phyloP scores from a whole-genome alignment of 2,888 invertebrate genomes.

The Lithophane ornitopus region DNA sequence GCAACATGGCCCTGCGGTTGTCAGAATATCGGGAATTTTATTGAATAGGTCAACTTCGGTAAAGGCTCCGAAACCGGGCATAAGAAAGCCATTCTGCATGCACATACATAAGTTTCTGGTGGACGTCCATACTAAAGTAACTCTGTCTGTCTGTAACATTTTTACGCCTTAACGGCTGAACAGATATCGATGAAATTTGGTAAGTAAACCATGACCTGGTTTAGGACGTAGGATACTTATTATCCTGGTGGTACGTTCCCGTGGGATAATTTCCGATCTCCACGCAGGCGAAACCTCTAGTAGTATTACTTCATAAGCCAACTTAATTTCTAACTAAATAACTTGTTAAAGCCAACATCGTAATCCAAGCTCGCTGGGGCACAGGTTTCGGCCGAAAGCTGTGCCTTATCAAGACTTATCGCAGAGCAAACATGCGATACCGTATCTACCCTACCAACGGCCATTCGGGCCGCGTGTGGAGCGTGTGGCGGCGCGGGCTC shows the following conservation, averaged over 20 bases:
- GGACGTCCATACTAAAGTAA: background rate
- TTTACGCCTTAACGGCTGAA: background rate
- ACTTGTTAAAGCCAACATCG: conserved; percentile 47
- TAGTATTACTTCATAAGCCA: background rate
- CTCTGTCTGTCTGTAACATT: background rate
- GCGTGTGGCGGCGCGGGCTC: conserved; percentile 41
- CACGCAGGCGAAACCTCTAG: background rate
- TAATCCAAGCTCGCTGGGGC: conserved; percentile 58
- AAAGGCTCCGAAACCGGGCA: background rate
- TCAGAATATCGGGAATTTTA: background rate
- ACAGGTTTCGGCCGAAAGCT: conserved; percentile 75
- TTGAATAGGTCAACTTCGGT: background rate
- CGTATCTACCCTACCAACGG: conserved; percentile 78
- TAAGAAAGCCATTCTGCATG: background rate
- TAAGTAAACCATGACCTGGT: background rate
- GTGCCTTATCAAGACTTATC: conserved; percentile 73
- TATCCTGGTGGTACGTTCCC: background rate
- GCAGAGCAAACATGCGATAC: conserved; percentile 75
- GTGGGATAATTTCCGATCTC: background rate
- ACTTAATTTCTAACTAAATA: conserved; percentile 25
- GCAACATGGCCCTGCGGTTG: background rate
- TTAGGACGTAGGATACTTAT: background rate
- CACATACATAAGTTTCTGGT: background rate
- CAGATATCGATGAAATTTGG: background rate
- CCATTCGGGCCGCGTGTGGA: conserved; percentile 58